Evolutionary conservation across 2,113 vertebrate genomes (phyloP).

Genomic region (Bathybates hornii): DNA sequence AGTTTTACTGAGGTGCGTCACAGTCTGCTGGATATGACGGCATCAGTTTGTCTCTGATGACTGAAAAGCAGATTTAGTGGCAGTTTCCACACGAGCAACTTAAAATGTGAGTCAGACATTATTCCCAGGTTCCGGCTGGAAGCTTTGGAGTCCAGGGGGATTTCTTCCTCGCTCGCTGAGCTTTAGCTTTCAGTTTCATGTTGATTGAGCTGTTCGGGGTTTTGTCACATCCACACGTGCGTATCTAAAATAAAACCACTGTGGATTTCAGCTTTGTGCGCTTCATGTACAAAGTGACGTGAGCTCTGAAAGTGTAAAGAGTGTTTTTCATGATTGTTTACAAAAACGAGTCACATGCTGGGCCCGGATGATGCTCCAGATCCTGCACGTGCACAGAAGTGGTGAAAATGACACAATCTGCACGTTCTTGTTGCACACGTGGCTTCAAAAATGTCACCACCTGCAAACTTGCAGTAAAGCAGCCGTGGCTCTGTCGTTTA

Average conservation of each 20-base stretch:
- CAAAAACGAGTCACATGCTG: not conserved
- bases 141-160: not conserved
- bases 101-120: not conserved
- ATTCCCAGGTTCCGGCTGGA: not conserved
- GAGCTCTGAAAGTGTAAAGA: not conserved
- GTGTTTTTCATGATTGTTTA: not conserved
- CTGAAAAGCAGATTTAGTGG: not conserved
- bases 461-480: not conserved
- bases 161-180: not conserved
- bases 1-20: not conserved
- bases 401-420: not conserved
- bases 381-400: not conserved
- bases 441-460: not conserved
- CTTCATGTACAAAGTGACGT: not conserved
- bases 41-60: not conserved
- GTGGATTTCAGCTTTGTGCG: not conserved
- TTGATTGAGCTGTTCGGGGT: not conserved
- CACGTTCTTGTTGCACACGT: not conserved
- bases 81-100: not conserved
- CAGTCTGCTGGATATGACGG: not conserved
- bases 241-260: accelerated
- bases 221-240: not conserved
- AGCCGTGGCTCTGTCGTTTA: accelerated
- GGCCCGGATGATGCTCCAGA: accelerated
- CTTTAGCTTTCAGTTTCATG: not conserved